phyloP scores from a whole-genome alignment of 2,797 vertebrate species.

The Eupleurogrammus muticus region DNA sequence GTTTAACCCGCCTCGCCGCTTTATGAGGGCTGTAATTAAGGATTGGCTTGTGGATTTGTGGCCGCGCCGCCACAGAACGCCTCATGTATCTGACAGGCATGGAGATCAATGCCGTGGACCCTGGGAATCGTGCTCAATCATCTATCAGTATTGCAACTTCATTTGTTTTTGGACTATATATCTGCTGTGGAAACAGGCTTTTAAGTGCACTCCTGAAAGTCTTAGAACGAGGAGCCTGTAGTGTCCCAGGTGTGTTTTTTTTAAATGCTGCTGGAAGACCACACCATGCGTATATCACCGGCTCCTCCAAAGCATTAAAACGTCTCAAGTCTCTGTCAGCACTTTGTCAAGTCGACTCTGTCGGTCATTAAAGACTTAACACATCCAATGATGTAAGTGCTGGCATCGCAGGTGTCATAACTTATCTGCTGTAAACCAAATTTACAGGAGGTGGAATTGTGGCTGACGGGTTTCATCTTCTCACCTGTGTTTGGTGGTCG shows the following conservation, averaged over 20 bases:
- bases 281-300: constrained; percentile 38
- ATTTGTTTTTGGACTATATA: constrained; percentile 48
- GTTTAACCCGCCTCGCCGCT: constrained; percentile 54
- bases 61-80: constrained; percentile 66
- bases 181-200: constrained; percentile 28
- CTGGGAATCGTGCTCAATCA: constrained; percentile 60
- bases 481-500: constrained; percentile 63
- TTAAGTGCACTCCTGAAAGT: constrained; percentile 19
- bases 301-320: constrained; percentile 39
- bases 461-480: constrained; percentile 61
- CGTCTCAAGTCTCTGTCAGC: constrained; percentile 44
- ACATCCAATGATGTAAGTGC: constrained; percentile 64
- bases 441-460: constrained; percentile 46
- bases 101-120: constrained; percentile 63
- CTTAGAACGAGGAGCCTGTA: constrained; percentile 20
- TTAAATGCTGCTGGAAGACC: constrained; percentile 42
- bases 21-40: constrained; percentile 76
- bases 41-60: constrained; percentile 69
- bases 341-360: constrained; percentile 62
- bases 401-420: constrained; percentile 52
- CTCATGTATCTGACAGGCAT: constrained; percentile 66
- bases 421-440: constrained; percentile 53
- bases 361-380: constrained; percentile 62
- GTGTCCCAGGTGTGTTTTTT: constrained; percentile 49
- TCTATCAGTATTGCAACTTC: constrained; percentile 52